Evolutionary conservation across 2,888 invertebrate genomes (phyloP), one percentile per base, ranked within the genome.

Genomic region (Sabatieria punctata): DNA sequence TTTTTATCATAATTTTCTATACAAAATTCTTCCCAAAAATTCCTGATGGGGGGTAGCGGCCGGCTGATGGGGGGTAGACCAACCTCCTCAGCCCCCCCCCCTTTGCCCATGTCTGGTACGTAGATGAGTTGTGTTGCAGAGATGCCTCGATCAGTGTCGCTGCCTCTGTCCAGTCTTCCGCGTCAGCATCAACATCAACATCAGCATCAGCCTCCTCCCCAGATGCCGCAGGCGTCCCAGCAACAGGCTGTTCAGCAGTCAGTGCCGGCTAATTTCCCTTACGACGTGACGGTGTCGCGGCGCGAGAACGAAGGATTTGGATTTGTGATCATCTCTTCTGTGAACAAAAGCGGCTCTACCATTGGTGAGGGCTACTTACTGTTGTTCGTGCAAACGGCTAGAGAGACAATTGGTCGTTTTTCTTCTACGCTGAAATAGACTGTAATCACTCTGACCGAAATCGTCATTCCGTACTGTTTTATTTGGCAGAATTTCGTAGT

Each of bases 221-320:
- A 13, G 40, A 38, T 4, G 38, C 22, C 13, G 27, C 51, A 21
- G n/a, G 25, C 30, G 21, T 23, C 24, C 18, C 21, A 4, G 23
- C 15, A 22, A 4, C 22, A 24, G 15, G 30, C 38, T 6, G 11
- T 30, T 22, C 27, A 33, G 22, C 27, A 39, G 13, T 6, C 38
- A 2, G 13, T 19, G 11, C 38, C n/a, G n/a, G n/a, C n/a, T n/a
- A n/a, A 40, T 36, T 67, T 74, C 62, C 85, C 89, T 0, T 89
- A 89, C 61, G 88, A 93, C 69, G 86, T 95, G 3, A 81, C 83
- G 1, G 84, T 95, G 1, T 80, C 80, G 50, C 74, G 91, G 43
- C 78, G 78, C 65, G 89, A 91, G 61, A 84, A 80, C 54, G 95
- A 97, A 68, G 95, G 95, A 3, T 97, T 97, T 67, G 97, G 97